These are phyloP conservation scores for Azemiops feae DNA, from an alignment of 2,113 vertebrate genomes.

Conservation along the genomic window DNA sequence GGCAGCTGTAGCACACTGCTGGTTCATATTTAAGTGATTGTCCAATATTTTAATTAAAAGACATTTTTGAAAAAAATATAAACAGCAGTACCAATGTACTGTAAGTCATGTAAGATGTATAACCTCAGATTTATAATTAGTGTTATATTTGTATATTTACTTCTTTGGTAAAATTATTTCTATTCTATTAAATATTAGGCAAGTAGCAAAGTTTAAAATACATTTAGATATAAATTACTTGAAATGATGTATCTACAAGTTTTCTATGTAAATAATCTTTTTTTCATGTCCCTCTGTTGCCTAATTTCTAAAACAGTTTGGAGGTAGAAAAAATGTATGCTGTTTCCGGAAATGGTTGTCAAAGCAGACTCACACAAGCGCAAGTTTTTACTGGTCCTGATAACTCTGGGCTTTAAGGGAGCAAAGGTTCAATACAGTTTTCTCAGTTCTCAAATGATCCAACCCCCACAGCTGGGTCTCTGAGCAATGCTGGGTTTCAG, in stretches of 20 bases:
- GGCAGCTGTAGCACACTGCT: no score
- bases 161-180: neutral
- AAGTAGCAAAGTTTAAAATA: neutral
- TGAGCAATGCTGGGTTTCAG: neutral
- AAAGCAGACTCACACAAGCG: neutral
- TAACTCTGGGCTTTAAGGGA: neutral
- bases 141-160: neutral
- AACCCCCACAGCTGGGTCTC: neutral
- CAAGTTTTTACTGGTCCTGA: neutral
- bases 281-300: neutral
- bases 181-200: neutral
- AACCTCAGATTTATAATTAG: neutral
- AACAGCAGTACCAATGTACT: neutral
- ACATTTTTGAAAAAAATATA: neutral
- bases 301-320: neutral
- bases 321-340: neutral
- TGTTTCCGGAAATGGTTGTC: neutral
- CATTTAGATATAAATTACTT: neutral
- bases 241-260: neutral
- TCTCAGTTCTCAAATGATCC: neutral
- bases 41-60: neutral
- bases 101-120: neutral
- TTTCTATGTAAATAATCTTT: neutral
- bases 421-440: neutral
- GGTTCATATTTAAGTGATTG: no score